Evolutionary conservation across 2,113 vertebrate genomes (phyloP).

Genomic region (Anarhynchus alexandrinus): DNA sequence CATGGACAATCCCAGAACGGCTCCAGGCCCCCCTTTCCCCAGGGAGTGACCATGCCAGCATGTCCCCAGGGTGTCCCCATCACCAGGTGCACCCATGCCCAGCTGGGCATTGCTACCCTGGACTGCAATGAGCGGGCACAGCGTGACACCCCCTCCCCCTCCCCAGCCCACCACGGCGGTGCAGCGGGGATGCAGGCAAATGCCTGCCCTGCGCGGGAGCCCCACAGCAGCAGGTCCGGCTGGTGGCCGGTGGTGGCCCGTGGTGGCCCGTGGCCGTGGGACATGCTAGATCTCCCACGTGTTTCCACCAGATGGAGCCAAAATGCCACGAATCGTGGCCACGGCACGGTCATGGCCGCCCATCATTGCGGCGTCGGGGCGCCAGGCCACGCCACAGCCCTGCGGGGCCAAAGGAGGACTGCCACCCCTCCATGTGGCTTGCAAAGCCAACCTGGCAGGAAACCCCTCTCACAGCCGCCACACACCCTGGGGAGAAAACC

Average conservation of each 20-base stretch:
- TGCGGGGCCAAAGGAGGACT: background rate
- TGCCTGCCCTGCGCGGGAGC: background rate
- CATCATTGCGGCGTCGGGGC: background rate
- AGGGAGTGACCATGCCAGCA: accelerated
- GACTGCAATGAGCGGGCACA: background rate
- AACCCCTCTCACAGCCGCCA: background rate
- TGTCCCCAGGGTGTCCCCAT: background rate
- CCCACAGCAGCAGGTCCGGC: background rate
- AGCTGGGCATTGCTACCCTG: background rate
- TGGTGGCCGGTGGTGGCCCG: background rate
- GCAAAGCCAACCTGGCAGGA: background rate
- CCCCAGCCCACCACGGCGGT: background rate
- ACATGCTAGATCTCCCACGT: background rate
- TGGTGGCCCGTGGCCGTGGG: background rate
- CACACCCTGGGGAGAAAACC: background rate
- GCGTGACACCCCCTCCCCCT: no score
- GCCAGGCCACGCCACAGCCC: background rate
- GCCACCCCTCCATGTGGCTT: background rate
- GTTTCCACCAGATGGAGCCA: constrained; percentile 51
- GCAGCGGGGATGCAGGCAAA: background rate
- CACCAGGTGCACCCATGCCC: background rate
- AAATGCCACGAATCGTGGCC: background rate
- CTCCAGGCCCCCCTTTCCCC: background rate
- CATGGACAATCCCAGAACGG: background rate
- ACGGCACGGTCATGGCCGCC: background rate